Percentiles rank a stretch among this genome's conserved stretches.
Conservation (phyloP, 2,113 vertebrate species). For the Bettongia penicillata region DNA sequence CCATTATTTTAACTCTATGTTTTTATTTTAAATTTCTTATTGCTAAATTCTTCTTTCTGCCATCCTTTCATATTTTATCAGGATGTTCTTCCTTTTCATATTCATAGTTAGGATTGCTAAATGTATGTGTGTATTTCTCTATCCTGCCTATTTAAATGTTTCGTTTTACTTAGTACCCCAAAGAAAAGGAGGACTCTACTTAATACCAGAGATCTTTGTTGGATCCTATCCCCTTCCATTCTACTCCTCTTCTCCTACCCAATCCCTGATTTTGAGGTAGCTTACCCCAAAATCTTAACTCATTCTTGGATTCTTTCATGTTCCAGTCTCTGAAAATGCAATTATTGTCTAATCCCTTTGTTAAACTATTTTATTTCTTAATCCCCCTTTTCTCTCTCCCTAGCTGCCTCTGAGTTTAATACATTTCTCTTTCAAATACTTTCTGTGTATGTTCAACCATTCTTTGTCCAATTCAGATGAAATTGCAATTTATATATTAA, state of each 20-base stretch:
- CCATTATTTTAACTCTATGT: no score
- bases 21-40: no score
- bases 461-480: neutral
- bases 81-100: no score
- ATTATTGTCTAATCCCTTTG: neutral
- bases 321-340: neutral
- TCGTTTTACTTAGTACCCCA: neutral
- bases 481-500: neutral
- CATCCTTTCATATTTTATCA: no score
- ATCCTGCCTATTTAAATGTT: neutral
- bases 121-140: neutral
- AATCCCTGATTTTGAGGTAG: neutral
- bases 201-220: neutral
- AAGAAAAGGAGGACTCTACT: neutral
- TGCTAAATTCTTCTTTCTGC: no score
- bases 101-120: neutral
- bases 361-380: neutral
- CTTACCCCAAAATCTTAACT: neutral
- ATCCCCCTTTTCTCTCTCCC: no score
- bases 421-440: neutral
- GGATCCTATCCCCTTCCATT: neutral
- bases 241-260: neutral
- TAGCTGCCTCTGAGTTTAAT: neutral
- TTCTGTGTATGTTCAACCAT: neutral
- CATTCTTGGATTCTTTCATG: neutral